Base-by-base conservation (phyloP, 2,797 vertebrate species). In the Novumbra hubbsi region DNA sequence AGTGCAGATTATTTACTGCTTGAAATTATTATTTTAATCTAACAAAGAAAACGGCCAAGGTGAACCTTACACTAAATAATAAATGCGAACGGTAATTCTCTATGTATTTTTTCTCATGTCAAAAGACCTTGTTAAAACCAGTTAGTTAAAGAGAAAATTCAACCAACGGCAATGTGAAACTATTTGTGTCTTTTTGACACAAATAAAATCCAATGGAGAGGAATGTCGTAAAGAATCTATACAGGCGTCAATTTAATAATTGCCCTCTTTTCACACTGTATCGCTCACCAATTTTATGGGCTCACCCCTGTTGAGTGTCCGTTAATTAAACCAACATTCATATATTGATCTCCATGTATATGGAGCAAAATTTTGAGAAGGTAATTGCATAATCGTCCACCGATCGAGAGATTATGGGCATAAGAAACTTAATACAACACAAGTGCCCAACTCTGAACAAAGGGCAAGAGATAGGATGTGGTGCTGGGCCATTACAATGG, bases 21-120 rank as follows among this genome's bases (percentile, higher is more conserved):
- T 88, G 84, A 92, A 91, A 92, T 92, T 78, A 87, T 91, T 91
- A 83, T 90, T 92, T 91, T 89, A 91, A 92, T 89, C 89, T 91
- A 81, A 50, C 78, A 76, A 82, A 83, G 87, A 82, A 81, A 85
- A 86, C 76, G 84, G 87, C 88, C 89, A 92, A 92, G 90, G 90
- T 91, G 91, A 92, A 87, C 85, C 84, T 57, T 30, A 63, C 72
- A 83, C 82, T 89, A 85, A 91, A 88, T 90, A 89, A 91, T 89
- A 84, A 81, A 89, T 86, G 75, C 77, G 68, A 78, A 86, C 89
- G 83, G 87, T 88, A 83, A 86, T 88, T 81, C 75, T 78, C 55
- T 57, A 83, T 88, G 78, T 81, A 77, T 86, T 83, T 71, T 75
- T 81, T 32, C 17, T 0, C 62, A 16, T 32, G 62, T 32, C 16